Evolutionary conservation across 1,140 invertebrate species (phyloP).

Genomic region (Oncopeltus fasciatus): DNA sequence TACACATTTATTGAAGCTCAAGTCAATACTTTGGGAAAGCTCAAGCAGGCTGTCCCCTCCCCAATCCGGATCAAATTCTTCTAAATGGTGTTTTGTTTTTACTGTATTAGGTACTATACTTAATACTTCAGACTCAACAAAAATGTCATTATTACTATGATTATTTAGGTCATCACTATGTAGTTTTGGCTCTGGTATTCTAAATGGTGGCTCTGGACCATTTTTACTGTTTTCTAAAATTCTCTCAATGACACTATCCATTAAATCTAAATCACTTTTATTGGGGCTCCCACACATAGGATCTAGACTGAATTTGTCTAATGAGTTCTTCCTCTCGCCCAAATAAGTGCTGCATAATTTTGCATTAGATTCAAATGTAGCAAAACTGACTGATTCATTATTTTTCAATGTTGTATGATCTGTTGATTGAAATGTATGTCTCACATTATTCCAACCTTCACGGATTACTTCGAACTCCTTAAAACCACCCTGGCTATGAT

Average conservation of each 20-base stretch:
- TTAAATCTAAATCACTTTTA: background rate
- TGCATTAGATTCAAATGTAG: background rate
- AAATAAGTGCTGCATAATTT: background rate
- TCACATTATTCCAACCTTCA: too few species aligned
- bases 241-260: background rate
- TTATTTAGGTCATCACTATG: background rate
- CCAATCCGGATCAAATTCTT: constrained; percentile 24
- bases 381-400: background rate
- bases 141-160: constrained; percentile 8
- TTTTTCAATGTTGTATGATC: too few species aligned
- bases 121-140: constrained; percentile 3
- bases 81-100: constrained; percentile 1
- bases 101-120: background rate
- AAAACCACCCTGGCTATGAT: too few species aligned
- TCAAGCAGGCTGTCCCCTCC: constrained; percentile 25
- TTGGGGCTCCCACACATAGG: background rate
- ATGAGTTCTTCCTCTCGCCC: background rate
- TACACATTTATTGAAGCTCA: too few species aligned
- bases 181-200: background rate
- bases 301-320: background rate
- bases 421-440: too few species aligned
- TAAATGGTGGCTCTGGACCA: background rate
- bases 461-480: too few species aligned
- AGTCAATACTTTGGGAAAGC: constrained; percentile 15
- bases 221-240: background rate